Base-by-base conservation (phyloP, 2,888 invertebrate species). In the Tenodera sinensis region DNA sequence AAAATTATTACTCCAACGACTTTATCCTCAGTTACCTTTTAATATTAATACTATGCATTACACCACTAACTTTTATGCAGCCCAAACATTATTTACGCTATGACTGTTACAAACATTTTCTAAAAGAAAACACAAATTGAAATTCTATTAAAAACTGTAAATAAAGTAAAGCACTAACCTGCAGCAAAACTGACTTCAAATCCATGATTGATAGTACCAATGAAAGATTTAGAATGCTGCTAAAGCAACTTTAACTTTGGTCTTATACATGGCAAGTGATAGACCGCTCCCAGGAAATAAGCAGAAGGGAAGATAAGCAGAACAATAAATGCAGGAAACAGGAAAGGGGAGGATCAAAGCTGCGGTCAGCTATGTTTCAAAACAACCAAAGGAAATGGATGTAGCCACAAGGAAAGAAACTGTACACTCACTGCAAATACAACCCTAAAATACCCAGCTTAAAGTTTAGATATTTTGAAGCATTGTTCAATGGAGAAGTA, bases 311-410 rank as follows among this genome's bases (percentile, higher is more conserved):
- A 83, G 87, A 87, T 87, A 82, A 87, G 34, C 83, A 30, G n/a
- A 87, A 87, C 82, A 87, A 89, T 71, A 71, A 71, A 71, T 71
- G 54, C 84, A 88, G 88, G 88, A 88, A 88, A 84, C 88, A 88
- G 88, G 88, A 88, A 71, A 28, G 85, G 88, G 88, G 81, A 85
- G 88, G 88, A 71, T 81, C 84, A 71, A 20, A 71, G 54, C 54
- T 71, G 54, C 54, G 54, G 54, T 71, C 54, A 71, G 54, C 25
- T 71, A 71, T 20, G 54, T 71, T 71, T 71, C 54, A 71, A 71
- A 71, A 71, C 54, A 71, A 71, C 54, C 20, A 71, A 25, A 71
- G 54, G 54, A 71, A 71, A 71, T 71, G 54, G 54, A 71, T 25
- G 25, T 71, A 71, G 54, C 54, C 15, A 15, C 54, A 71, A 71